Conservation (phyloP, 2,888 invertebrate species). For the Ophion obscuratus region DNA sequence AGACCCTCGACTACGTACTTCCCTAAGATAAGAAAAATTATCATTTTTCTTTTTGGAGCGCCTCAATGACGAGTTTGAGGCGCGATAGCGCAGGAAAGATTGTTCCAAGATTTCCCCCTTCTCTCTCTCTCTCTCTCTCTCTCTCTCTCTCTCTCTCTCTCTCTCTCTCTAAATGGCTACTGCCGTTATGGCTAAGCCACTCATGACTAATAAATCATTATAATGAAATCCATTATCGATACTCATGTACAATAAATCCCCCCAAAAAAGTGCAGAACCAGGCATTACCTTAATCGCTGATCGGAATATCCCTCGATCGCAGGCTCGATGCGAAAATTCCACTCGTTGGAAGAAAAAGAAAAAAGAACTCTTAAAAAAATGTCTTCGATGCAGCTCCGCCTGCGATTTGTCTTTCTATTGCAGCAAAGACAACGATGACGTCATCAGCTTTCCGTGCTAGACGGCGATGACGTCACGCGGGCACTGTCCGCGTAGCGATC, state of each 20-base stretch:
- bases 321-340: slow-evolving; percentile 61
- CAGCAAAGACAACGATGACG: slow-evolving; percentile 27
- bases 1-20: background rate
- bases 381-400: slow-evolving; percentile 11
- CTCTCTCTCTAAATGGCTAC: too few relatives aligned
- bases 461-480: background rate
- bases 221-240: too few relatives aligned
- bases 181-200: too few relatives aligned
- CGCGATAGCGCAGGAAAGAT: too few relatives aligned
- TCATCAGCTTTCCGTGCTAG: background rate
- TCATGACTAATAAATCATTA: too few relatives aligned
- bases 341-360: slow-evolving; percentile 58
- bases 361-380: background rate
- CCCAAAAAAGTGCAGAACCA: slow-evolving; percentile 22
- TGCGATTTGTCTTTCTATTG: background rate
- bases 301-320: slow-evolving; percentile 49
- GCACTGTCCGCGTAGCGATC: slow-evolving; percentile 13
- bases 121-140: too few relatives aligned
- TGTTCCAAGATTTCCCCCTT: too few relatives aligned
- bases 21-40: too few relatives aligned
- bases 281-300: slow-evolving; percentile 72
- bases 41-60: background rate
- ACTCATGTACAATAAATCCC: too few relatives aligned
- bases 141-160: too few relatives aligned
- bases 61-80: too few relatives aligned